A percentile compares a stretch with the other conserved stretches of the same genome.
Conservation (phyloP, 2,797 vertebrate species). For the Tiaroga cobitis region DNA sequence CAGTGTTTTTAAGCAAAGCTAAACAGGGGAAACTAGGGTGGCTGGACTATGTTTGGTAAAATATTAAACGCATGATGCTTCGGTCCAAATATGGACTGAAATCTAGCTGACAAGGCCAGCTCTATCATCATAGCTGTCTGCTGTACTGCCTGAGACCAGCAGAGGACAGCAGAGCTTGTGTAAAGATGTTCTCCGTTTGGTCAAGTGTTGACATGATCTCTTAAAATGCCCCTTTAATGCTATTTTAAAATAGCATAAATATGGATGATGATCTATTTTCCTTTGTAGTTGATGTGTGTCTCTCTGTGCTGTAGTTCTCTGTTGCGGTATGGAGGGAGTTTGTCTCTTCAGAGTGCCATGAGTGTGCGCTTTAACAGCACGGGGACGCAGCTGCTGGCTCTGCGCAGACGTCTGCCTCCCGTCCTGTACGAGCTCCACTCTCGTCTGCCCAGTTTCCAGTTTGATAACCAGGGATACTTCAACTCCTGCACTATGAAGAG, state of each 20-base stretch:
- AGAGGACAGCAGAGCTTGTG: constrained; percentile 43
- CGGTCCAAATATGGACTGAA: not conserved
- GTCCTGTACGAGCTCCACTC: constrained; percentile 98
- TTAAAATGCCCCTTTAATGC: not conserved
- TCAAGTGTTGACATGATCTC: not conserved
- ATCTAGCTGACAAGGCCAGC: not conserved
- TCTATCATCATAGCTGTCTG: not conserved
- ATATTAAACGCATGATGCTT: not conserved
- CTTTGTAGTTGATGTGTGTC: not conserved
- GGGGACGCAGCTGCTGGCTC: constrained; percentile 92
- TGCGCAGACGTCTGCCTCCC: constrained; percentile 92
- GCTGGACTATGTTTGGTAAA: not conserved
- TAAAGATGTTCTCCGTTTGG: not conserved
- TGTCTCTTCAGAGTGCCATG: constrained; percentile 98
- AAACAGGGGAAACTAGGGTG: not conserved
- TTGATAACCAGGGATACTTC: constrained; percentile 99
- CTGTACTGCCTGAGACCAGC: constrained; percentile 1
- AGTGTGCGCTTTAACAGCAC: constrained; percentile 98
- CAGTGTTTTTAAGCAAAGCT: not conserved
- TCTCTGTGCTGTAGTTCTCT: constrained; percentile 81
- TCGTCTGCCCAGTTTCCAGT: constrained; percentile 96
- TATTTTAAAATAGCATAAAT: not conserved
- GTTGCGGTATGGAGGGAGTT: constrained; percentile 94
- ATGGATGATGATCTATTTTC: not conserved
- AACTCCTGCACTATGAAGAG: constrained; percentile 99